These are phyloP conservation scores for Drosophila subsilvestris DNA, from an alignment of 2,888 invertebrate species.

Conservation along the genomic window DNA sequence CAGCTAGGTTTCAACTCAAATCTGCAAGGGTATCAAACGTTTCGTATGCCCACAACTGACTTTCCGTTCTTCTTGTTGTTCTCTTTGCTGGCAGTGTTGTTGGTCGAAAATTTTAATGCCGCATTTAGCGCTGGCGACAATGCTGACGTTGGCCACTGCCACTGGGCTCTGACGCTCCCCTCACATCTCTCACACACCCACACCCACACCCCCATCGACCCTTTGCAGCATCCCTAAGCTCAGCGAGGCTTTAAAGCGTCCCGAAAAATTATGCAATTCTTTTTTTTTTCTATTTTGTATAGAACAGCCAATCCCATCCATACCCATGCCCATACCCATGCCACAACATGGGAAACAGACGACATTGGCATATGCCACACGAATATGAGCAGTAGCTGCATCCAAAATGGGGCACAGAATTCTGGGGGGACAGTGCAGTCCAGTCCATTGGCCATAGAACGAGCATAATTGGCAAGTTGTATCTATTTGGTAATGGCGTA, in stretches of 20 bases:
- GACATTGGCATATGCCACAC: slow-evolving; percentile 38
- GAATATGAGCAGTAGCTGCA: slow-evolving; percentile 41
- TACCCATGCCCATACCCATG: too few relatives aligned
- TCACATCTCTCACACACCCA: too few relatives aligned
- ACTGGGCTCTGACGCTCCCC: background rate
- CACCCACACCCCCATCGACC: too few relatives aligned
- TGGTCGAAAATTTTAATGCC: slow-evolving; percentile 74
- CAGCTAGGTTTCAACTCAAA: too few relatives aligned
- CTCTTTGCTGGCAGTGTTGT: slow-evolving; percentile 38
- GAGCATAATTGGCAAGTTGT: slow-evolving; percentile 77
- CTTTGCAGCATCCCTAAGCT: background rate
- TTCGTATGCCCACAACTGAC: background rate
- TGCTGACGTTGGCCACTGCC: slow-evolving; percentile 12
- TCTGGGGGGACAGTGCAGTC: slow-evolving; percentile 57
- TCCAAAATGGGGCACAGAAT: background rate
- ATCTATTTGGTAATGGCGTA: slow-evolving; percentile 52
- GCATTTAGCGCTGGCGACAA: slow-evolving; percentile 68
- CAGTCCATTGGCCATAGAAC: slow-evolving; percentile 75
- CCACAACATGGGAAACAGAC: slow-evolving; percentile 25
- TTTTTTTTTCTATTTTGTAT: slow-evolving; percentile 14
- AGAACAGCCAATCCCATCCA: slow-evolving; percentile 19
- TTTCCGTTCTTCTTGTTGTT: background rate
- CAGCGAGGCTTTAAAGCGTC: slow-evolving; percentile 16
- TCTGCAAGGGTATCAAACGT: background rate
- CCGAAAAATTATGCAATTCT: slow-evolving; percentile 19